Conservation (phyloP, 1,140 invertebrate genomes). For the Anagrus nilaparvatae region DNA sequence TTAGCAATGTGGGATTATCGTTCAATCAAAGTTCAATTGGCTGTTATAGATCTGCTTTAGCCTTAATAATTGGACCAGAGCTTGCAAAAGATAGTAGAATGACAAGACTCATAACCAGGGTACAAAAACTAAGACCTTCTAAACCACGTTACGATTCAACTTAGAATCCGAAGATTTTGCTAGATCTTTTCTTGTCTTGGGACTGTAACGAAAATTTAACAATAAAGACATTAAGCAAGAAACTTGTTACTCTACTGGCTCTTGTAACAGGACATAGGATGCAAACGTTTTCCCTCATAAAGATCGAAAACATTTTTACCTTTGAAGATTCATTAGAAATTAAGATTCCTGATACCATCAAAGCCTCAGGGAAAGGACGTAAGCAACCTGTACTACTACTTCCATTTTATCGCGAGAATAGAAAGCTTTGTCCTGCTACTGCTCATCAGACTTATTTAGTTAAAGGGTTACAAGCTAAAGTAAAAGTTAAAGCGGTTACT, state of each 20-base stretch:
- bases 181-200: constrained; percentile 5
- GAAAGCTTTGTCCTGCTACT: constrained; percentile 2
- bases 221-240: background rate
- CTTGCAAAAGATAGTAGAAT: constrained; percentile 9
- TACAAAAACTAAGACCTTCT: constrained; percentile 3
- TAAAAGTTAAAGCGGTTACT: background rate
- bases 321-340: background rate
- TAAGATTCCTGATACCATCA: constrained; percentile 3
- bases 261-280: constrained; percentile 9
- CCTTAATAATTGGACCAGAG: constrained; percentile 8
- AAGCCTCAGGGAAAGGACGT: background rate
- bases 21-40: constrained; percentile 12
- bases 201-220: background rate
- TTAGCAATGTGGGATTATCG: background rate
- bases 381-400: background rate
- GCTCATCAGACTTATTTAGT: background rate
- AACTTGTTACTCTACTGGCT: constrained; percentile 1
- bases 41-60: constrained; percentile 11
- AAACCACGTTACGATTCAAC: constrained; percentile 14
- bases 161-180: constrained; percentile 13
- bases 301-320: constrained; percentile 2
- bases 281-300: constrained; percentile 8
- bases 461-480: too few relatives aligned
- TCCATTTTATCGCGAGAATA: background rate
- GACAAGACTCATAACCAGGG: constrained; percentile 14